Evolutionary conservation across 2,888 invertebrate species (phyloP).

Genomic region (Argyra leucocephala): DNA sequence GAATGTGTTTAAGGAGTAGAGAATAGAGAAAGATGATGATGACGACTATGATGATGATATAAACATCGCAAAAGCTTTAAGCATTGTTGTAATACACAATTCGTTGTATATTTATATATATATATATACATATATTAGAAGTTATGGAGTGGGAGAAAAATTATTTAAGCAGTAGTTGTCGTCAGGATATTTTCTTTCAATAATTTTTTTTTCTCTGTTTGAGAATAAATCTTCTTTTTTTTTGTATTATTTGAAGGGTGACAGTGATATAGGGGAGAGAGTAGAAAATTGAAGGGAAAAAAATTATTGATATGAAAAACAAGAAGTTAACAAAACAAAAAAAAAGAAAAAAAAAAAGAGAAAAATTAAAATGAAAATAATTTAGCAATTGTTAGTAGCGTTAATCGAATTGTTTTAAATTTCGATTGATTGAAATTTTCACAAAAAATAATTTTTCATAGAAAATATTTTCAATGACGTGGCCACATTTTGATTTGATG

Average conservation of each 20-base stretch:
- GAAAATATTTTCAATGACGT: too few relatives aligned
- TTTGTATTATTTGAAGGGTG: not conserved
- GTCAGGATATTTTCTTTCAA: constrained; percentile 4
- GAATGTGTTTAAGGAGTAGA: not conserved
- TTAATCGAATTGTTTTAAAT: not conserved
- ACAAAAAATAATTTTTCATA: too few relatives aligned
- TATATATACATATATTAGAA: too few relatives aligned
- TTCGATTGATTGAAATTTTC: not conserved
- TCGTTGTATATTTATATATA: too few relatives aligned
- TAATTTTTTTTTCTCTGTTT: not conserved
- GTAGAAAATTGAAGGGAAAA: not conserved
- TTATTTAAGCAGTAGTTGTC: not conserved
- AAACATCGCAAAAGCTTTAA: not conserved
- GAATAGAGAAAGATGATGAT: too few relatives aligned
- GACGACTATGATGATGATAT: not conserved
- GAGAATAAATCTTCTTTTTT: not conserved
- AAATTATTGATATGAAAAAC: not conserved
- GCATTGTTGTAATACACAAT: constrained; percentile 1
- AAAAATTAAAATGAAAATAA: too few relatives aligned
- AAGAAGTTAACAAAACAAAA: not conserved
- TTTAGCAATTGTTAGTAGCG: not conserved
- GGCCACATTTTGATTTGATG: too few relatives aligned
- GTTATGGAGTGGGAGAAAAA: not conserved
- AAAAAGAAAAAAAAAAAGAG: not conserved
- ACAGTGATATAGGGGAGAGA: not conserved